A percentile compares a stretch with the other conserved stretches of the same genome.
Conservation (phyloP, 2,113 vertebrate genomes). For the Motacilla alba region DNA sequence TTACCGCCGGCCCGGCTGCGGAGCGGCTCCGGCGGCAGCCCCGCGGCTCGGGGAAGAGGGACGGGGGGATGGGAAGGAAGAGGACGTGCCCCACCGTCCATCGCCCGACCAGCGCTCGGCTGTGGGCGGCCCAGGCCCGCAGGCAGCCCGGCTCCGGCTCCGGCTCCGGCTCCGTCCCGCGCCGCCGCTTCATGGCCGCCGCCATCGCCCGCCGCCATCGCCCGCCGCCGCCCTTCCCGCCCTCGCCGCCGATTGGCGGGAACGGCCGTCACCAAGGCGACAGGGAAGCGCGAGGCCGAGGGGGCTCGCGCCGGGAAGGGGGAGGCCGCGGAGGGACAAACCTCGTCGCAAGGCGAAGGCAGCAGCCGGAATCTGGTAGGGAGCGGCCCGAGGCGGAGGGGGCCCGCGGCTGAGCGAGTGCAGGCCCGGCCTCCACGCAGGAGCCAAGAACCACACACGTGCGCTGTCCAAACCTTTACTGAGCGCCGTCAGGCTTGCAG, state of each 20-base stretch:
- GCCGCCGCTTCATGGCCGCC: not conserved
- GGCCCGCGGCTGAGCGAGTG: accelerated
- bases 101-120: not conserved
- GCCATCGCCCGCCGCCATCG: not conserved
- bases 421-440: too few relatives aligned
- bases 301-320: accelerated
- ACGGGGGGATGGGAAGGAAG: too few relatives aligned
- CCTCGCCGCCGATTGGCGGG: not conserved
- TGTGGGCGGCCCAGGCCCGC: not conserved
- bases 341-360: accelerated
- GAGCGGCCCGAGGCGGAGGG: not conserved
- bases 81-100: not conserved
- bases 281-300: accelerated
- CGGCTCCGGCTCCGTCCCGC: not conserved
- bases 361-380: too few relatives aligned
- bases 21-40: not conserved
- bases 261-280: not conserved
- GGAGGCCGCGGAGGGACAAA: not conserved
- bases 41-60: too few relatives aligned
- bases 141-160: not conserved
- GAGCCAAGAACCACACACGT: not conserved
- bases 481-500: not conserved
- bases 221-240: not conserved
- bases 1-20: not conserved
- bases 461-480: not conserved